Conservation (phyloP, 2,113 vertebrate species). For the Odontophorus gujanensis region DNA sequence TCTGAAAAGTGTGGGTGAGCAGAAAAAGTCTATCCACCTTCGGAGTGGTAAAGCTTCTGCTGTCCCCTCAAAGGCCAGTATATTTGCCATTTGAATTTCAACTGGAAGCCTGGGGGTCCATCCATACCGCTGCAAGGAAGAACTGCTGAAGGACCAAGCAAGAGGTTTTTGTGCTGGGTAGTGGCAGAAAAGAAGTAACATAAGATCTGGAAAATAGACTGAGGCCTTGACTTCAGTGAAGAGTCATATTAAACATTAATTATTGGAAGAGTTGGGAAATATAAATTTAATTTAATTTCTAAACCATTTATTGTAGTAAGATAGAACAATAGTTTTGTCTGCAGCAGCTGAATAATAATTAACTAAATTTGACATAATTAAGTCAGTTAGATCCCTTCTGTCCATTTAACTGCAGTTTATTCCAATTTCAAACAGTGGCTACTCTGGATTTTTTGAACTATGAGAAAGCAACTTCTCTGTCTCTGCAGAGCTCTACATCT, state of each 20-base stretch:
- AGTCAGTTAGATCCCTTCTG: neutral
- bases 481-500: neutral
- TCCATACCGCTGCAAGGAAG: neutral
- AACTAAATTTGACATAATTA: slow-evolving; percentile 1
- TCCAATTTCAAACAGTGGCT: neutral
- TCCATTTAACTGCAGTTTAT: neutral
- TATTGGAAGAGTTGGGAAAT: neutral
- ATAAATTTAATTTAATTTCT: neutral
- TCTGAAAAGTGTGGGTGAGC: neutral
- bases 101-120: neutral
- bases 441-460: neutral
- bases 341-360: slow-evolving; percentile 15
- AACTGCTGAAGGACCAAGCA: neutral
- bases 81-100: neutral
- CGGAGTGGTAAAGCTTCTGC: neutral
- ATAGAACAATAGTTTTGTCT: neutral
- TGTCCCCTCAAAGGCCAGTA: neutral
- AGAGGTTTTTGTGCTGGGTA: neutral
- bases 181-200: neutral
- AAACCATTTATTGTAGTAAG: neutral
- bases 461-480: neutral
- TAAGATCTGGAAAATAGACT: neutral
- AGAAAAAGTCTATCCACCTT: neutral
- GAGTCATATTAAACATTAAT: neutral
- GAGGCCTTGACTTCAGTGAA: neutral